Evolutionary conservation across 2,797 vertebrate species (phyloP).

Genomic region (Centroberyx gerrardi): DNA sequence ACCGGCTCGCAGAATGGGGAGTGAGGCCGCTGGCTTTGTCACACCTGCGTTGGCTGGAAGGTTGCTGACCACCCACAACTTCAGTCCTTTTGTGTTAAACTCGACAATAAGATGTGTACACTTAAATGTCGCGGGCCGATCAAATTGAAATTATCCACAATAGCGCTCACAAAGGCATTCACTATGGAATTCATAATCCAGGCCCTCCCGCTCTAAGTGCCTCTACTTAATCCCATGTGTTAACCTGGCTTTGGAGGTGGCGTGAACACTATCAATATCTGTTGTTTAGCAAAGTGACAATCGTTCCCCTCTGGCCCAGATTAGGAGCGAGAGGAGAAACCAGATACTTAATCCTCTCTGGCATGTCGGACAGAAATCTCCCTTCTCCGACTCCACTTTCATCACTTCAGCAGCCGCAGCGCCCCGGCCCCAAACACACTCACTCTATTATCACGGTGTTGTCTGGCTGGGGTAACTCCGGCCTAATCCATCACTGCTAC

Average conservation of each 20-base stretch:
- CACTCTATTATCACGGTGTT: slow-evolving; percentile 69
- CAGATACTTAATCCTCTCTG: slow-evolving; percentile 80
- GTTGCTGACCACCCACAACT: slow-evolving; percentile 76
- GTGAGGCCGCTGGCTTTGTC: slow-evolving; percentile 36
- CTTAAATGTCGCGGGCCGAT: slow-evolving; percentile 45
- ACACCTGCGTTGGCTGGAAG: slow-evolving; percentile 59
- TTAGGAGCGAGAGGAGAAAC: slow-evolving; percentile 75
- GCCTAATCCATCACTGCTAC: slow-evolving; percentile 85
- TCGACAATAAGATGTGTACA: slow-evolving; percentile 18
- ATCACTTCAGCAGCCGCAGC: slow-evolving; percentile 71
- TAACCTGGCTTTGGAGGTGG: slow-evolving; percentile 79
- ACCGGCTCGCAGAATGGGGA: slow-evolving; percentile 55
- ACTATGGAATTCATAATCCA: slow-evolving; percentile 63
- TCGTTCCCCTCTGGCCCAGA: slow-evolving; percentile 71
- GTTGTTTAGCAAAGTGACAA: slow-evolving; percentile 75
- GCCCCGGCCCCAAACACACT: slow-evolving; percentile 64
- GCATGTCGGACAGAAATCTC: slow-evolving; percentile 75
- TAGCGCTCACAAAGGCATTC: slow-evolving; percentile 70
- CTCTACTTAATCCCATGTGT: slow-evolving; percentile 74
- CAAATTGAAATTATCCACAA: slow-evolving; percentile 56
- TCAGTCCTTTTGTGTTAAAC: slow-evolving; percentile 31
- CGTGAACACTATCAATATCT: slow-evolving; percentile 63
- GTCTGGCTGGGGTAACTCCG: slow-evolving; percentile 74
- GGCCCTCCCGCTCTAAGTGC: slow-evolving; percentile 74
- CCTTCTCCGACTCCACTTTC: slow-evolving; percentile 73